phyloP scores from a whole-genome alignment of 2,113 vertebrate genomes.

The Protomyctophum bolini region DNA sequence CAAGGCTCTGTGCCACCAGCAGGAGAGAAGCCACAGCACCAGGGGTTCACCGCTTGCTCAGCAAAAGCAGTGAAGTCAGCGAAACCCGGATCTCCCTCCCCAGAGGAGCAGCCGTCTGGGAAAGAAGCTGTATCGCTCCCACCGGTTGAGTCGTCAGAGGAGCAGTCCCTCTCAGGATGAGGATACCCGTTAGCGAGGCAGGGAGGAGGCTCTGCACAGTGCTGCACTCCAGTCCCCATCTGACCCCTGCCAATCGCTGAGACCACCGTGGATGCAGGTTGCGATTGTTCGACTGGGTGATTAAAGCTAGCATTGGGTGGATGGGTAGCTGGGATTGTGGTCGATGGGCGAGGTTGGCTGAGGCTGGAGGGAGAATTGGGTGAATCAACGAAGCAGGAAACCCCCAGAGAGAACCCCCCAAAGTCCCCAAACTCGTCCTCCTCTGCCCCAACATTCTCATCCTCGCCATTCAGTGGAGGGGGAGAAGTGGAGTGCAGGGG shows the following conservation, averaged over 20 bases:
- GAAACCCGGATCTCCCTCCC: conserved; percentile 79
- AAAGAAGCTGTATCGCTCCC: conserved; percentile 63
- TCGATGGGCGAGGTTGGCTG: conserved; percentile 62
- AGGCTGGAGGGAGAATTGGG: conserved; percentile 69
- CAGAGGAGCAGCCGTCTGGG: conserved; percentile 58
- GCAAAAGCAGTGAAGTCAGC: conserved; percentile 86
- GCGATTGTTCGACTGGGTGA: conserved; percentile 69
- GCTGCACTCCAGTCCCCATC: conserved; percentile 10
- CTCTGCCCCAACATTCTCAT: conserved; percentile 73
- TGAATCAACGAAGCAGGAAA: conserved; percentile 79
- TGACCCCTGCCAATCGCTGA: conserved; percentile 48
- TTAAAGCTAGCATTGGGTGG: conserved; percentile 67
- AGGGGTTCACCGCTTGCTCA: conserved; percentile 55
- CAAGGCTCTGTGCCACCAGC: conserved; percentile 54
- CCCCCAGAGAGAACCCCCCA: conserved; percentile 82
- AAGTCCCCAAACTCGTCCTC: conserved; percentile 93
- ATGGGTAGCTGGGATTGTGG: conserved; percentile 77
- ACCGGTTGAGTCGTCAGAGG: conserved; percentile 55
- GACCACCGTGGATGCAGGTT: conserved; percentile 60
- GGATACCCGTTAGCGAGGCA: conserved; percentile 81
- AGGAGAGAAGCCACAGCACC: conserved; percentile 66
- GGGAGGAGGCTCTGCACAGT: conserved; percentile 49
- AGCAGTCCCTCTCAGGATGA: conserved; percentile 64
- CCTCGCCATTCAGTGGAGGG: conserved; percentile 83
- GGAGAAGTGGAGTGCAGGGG: conserved; percentile 89